Base-by-base conservation (phyloP, 1,140 invertebrate genomes). In the Aphaenogaster floridana region DNA sequence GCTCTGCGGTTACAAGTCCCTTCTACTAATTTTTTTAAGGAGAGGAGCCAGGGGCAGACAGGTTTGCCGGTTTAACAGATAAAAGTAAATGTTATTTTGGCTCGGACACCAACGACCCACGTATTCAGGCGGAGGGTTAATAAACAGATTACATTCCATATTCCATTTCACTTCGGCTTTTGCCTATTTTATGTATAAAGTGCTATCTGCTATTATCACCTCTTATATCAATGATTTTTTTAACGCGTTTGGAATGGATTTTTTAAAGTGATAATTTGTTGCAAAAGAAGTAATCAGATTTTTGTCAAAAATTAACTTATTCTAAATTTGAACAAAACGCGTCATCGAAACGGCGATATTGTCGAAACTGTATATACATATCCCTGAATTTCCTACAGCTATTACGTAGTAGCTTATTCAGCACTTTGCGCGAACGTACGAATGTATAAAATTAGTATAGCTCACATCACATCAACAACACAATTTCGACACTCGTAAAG, bases 391-490 rank as follows among this genome's bases (percentile, higher is more conserved):
- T 79, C 36, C 5, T 54, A 15, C 36, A 81, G 36, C 15, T 71
- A 71, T 71, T 71, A 71, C 36, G 39, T 42, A 57, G 66, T n/a
- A 42, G 59, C 42, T 78, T 79, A 50, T 2, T 34, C 17, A 17
- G 50, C 64, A 81, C 11, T 81, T 81, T 5, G 15, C 21, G 42
- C 76, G 3, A 48, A 78, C 17, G 42, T 64, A 81, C 42, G 48
- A 68, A 68, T 69, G 78, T 69, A 39, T 72, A 81, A 81, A 81
- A 71, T 81, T 81, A 71, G 64, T 52, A 6, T 34, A 21, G 50
- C 21, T 72, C 11, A 21, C 21, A 57, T 72, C 50, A 68, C 39
- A 42, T 81, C 36, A 64, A 42, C 63, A 42, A 66, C n/a, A 15
- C 21, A 81, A 57, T 72, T 71, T 57, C 15, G 50, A 45, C 21